A percentile compares a stretch with the other conserved stretches of the same genome.
phyloP scores from a whole-genome alignment of 2,888 invertebrate species.

The Megaustenia siamemsis region DNA sequence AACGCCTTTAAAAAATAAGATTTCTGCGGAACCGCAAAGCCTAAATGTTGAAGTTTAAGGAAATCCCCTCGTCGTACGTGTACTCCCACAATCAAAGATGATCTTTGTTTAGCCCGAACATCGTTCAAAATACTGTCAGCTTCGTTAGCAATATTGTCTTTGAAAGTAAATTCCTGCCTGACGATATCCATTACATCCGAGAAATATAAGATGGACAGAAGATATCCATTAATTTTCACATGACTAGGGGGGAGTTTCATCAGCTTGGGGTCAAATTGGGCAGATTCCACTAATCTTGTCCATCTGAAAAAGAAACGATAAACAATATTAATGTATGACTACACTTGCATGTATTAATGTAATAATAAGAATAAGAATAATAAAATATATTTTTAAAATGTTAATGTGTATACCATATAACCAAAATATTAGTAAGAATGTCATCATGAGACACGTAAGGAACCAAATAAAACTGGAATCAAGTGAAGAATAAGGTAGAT shows the following conservation, averaged over 20 bases:
- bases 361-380: no score
- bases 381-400: no score
- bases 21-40: not conserved
- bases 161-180: constrained; percentile 7
- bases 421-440: no score
- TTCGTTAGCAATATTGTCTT: not conserved
- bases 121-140: not conserved
- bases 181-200: not conserved
- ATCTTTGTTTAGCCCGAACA: not conserved
- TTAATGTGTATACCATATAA: no score
- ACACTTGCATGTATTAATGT: no score
- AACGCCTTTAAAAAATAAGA: constrained; percentile 5
- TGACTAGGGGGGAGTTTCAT: not conserved
- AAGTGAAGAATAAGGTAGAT: no score
- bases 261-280: not conserved
- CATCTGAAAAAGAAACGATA: not conserved
- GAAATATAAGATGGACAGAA: not conserved
- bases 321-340: no score
- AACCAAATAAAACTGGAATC: no score
- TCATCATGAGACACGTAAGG: no score
- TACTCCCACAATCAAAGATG: not conserved
- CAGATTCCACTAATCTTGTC: not conserved
- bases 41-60: not conserved
- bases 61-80: constrained; percentile 2
- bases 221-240: not conserved